phyloP scores from a whole-genome alignment of 2,797 vertebrate species.

The Potorous gilbertii region DNA sequence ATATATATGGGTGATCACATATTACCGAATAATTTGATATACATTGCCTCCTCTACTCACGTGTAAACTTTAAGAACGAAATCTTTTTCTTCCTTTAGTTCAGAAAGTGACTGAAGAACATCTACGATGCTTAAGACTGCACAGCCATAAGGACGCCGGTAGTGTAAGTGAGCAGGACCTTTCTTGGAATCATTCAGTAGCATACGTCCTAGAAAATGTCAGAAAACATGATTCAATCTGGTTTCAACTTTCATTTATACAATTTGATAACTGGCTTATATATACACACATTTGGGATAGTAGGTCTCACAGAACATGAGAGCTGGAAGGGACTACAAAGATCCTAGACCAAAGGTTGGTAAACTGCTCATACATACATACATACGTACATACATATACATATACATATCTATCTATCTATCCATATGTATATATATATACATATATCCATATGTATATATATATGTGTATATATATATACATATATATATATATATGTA shows the following conservation, averaged over 20 bases:
- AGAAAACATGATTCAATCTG: constrained; percentile 53
- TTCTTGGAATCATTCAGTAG: constrained; percentile 98
- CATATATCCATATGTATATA: too few species aligned
- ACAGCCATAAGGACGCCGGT: constrained; percentile 96
- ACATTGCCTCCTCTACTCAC: constrained; percentile 86
- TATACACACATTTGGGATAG: not conserved
- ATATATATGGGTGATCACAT: not conserved
- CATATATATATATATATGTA: too few species aligned
- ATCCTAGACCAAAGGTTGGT: not conserved
- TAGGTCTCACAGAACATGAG: not conserved
- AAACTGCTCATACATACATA: not conserved
- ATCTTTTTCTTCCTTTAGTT: constrained; percentile 99
- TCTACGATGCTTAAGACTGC: constrained; percentile 97
- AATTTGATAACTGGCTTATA: not conserved
- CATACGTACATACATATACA: too few species aligned
- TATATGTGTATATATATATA: too few species aligned
- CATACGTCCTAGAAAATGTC: constrained; percentile 92
- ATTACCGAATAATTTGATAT: constrained; percentile 27
- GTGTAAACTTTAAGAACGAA: constrained; percentile 99
- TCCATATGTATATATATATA: too few species aligned
- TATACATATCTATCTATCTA: too few species aligned
- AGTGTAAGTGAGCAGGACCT: constrained; percentile 95
- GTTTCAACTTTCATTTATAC: not conserved
- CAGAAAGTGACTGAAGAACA: constrained; percentile 95
- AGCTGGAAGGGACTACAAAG: not conserved